A percentile compares a stretch with the other conserved stretches of the same genome.
phyloP scores from a whole-genome alignment of 2,888 invertebrate genomes.

The Metacarcinus magister region DNA sequence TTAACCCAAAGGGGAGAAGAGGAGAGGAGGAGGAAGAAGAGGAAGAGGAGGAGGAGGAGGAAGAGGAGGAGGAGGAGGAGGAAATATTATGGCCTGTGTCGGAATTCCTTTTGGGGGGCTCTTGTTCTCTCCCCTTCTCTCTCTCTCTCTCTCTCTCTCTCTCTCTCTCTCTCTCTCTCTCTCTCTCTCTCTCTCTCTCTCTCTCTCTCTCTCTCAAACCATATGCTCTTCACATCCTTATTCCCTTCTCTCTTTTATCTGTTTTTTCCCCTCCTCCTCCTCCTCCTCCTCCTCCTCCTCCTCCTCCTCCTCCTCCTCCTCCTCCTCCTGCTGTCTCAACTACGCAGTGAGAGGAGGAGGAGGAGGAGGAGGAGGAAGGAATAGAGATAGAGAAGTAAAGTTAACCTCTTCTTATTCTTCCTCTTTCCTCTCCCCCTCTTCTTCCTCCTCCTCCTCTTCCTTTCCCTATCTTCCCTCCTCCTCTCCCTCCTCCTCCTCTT shows the following conservation, averaged over 20 bases:
- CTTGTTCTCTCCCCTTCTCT: no score
- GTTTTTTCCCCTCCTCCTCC: neutral
- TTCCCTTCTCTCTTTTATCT: neutral
- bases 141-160: neutral
- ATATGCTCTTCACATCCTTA: no score
- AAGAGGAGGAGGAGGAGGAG: neutral
- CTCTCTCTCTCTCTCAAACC: neutral
- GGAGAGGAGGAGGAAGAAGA: neutral
- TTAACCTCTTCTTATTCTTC: no score
- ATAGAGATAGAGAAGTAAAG: no score
- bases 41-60: neutral
- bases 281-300: neutral
- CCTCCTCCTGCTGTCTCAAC: no score
- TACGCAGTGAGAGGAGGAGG: no score
- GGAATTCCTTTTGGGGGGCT: slow-evolving; percentile 20
- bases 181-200: neutral
- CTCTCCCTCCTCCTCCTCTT: neutral
- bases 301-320: neutral
- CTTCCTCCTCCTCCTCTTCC: neutral
- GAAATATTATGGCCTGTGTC: slow-evolving; percentile 46
- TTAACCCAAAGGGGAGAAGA: slow-evolving; percentile 52
- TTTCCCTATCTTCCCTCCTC: neutral
- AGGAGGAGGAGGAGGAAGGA: no score
- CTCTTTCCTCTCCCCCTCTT: neutral
- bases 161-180: slow-evolving; percentile 7